Evolutionary conservation across 2,113 vertebrate species (phyloP), one percentile per base, ranked within the genome.

Genomic region (Apistogramma diplotaenia): DNA sequence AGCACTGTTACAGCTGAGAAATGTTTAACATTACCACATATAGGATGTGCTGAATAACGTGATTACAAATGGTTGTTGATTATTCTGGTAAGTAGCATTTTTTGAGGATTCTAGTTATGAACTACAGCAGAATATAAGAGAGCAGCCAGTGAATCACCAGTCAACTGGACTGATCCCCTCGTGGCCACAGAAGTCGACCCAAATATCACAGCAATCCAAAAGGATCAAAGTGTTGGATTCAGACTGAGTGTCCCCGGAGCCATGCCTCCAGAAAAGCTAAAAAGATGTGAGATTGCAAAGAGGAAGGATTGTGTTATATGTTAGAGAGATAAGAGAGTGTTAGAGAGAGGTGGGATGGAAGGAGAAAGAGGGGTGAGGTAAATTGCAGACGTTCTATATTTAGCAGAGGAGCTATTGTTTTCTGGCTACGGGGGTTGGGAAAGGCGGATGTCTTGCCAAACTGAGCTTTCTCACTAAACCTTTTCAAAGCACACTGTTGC

Each of bases 391-490:
- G 1, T 7, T 79, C 91, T 93, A 93, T 89, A 91, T 93, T 94
- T 92, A 93, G 90, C 79, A 37, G 77, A 73, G 76, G 76, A 79
- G 91, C 87, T 86, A 84, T 90, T 92, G 87, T 93, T 91, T 92
- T 77, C 79, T 79, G 74, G 78, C 79, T 84, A 53, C 58, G 70
- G 81, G 67, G 31, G 58, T 33, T 79, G 53, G 27, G 54, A 76
- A 74, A 78, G 58, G 79, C 5, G 43, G 53, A 75, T 35, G 76
- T 56, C 53, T 80, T 78, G 75, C 74, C 76, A 82, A 85, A 77
- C 35, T 10, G 23, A 82, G 78, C 78, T 83, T 74, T 77, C 73
- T 67, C 55, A 40, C 56, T 84, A 83, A 88, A 88, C 60, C 67
- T 70, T 70, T 51, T 70, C 27, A 18, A 25, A 51, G 43, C 3